Evolutionary conservation across 1,140 invertebrate genomes (phyloP).

Genomic region (Psix sp.): DNA sequence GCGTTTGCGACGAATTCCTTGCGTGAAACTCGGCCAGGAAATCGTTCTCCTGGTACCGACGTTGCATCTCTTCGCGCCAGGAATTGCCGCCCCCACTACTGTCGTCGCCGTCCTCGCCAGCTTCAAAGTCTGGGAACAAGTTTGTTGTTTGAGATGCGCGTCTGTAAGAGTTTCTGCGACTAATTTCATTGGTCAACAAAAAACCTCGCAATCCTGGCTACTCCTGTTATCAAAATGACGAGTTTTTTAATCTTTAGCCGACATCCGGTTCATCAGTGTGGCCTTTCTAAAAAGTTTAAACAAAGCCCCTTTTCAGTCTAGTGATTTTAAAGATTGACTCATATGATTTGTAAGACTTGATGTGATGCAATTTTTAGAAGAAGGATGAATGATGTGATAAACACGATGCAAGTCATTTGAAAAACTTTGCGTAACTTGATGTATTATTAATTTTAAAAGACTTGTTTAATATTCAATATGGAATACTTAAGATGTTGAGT

Average conservation of each 20-base stretch:
- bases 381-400: no score
- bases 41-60: constrained; percentile 81
- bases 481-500: no score
- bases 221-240: constrained; percentile 27
- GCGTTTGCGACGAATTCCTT: constrained; percentile 69
- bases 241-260: constrained; percentile 26
- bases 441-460: no score
- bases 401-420: no score
- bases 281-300: constrained; percentile 29
- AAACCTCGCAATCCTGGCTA: background rate
- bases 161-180: background rate
- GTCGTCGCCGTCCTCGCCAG: constrained; percentile 78
- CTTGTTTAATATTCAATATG: no score
- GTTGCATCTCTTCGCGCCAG: constrained; percentile 82
- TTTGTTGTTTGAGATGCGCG: constrained; percentile 37
- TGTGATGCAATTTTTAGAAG: background rate
- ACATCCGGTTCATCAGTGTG: constrained; percentile 28
- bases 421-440: no score
- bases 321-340: background rate
- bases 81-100: constrained; percentile 76
- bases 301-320: no score
- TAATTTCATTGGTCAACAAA: background rate
- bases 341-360: background rate
- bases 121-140: constrained; percentile 74
- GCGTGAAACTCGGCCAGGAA: constrained; percentile 81